These are phyloP conservation scores for Lepus americanus DNA, from an alignment of 2,113 vertebrate genomes.

Conservation along the genomic window DNA sequence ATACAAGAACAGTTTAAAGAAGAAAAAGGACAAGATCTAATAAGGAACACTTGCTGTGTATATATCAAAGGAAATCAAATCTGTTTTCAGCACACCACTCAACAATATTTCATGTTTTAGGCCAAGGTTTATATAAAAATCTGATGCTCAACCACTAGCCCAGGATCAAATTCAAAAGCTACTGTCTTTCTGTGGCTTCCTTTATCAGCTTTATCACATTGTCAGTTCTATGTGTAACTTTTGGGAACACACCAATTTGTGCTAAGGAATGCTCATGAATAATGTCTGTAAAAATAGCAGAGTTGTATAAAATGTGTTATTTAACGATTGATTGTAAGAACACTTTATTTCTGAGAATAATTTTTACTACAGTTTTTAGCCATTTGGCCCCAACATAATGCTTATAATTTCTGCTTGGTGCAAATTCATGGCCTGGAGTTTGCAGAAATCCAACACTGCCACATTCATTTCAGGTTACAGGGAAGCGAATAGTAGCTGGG, in stretches of 20 bases:
- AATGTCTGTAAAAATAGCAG: not conserved
- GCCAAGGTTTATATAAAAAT: conserved; percentile 92
- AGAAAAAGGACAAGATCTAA: conserved; percentile 94
- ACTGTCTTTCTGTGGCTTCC: conserved; percentile 91
- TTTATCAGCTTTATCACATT: conserved; percentile 95
- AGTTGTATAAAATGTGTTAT: not conserved
- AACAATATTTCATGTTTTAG: conserved; percentile 93
- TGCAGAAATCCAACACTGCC: not conserved
- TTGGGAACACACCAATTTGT: conserved; percentile 92
- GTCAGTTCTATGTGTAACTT: conserved; percentile 93
- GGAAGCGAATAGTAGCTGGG: not conserved
- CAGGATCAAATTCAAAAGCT: conserved; percentile 93
- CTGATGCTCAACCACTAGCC: conserved; percentile 93
- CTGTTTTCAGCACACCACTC: conserved; percentile 92
- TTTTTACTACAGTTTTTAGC: not conserved
- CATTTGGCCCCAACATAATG: not conserved
- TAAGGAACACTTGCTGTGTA: conserved; percentile 94
- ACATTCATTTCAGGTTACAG: not conserved
- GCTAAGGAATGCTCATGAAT: conserved; percentile 89
- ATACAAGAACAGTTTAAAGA: conserved; percentile 94
- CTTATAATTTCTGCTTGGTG: not conserved
- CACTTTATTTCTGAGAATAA: not conserved
- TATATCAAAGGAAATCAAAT: conserved; percentile 91
- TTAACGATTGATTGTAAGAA: not conserved
- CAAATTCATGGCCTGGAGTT: not conserved